Evolutionary conservation across 2,113 vertebrate species (phyloP).

Genomic region (Trogon surrucura): DNA sequence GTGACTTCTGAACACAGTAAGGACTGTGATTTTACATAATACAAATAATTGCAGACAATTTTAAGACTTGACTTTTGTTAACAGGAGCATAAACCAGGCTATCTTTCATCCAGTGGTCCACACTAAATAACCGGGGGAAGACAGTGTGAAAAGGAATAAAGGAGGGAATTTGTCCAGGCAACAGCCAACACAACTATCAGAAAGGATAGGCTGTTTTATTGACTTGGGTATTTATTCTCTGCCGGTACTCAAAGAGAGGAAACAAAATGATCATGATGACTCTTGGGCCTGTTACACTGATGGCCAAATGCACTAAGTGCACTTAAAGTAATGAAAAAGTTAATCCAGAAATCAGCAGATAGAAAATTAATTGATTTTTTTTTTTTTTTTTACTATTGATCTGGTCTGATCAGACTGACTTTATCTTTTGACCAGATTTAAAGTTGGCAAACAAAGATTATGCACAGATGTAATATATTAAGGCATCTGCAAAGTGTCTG

Average conservation of each 20-base stretch:
- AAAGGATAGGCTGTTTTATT: not conserved
- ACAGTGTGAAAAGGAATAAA: not conserved
- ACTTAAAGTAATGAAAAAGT: conserved; percentile 57
- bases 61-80: not conserved
- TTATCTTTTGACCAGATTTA: not conserved
- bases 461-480: not conserved
- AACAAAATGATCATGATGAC: not conserved
- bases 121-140: not conserved
- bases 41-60: not conserved
- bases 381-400: not conserved
- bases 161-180: not conserved
- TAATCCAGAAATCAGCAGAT: not conserved
- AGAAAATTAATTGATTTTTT: not conserved
- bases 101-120: not conserved
- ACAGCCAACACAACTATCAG: not conserved
- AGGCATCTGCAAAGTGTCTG: not conserved
- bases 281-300: not conserved
- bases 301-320: conserved; percentile 24
- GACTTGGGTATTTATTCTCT: not conserved
- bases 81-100: fast-evolving
- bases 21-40: not conserved
- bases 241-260: not conserved
- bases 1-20: not conserved
- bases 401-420: not conserved
- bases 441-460: not conserved